Evolutionary conservation across 1,140 invertebrate genomes (phyloP).

Genomic region (Cardiocondyla obscurior): DNA sequence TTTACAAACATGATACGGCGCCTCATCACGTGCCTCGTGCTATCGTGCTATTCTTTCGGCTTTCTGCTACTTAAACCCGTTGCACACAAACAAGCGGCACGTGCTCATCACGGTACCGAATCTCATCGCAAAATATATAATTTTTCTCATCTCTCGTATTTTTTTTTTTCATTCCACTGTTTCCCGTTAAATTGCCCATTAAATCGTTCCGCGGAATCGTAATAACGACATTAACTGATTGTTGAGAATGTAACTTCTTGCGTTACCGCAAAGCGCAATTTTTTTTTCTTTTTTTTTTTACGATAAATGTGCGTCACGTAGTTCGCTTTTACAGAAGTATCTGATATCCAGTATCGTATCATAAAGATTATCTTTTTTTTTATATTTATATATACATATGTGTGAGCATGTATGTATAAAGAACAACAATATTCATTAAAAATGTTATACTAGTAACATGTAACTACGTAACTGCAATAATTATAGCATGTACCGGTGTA

Average conservation of each 20-base stretch:
- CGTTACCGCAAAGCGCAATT: background rate
- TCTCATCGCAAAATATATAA: background rate
- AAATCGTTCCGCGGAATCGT: background rate
- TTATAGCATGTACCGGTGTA: background rate
- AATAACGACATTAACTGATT: background rate
- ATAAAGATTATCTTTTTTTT: background rate
- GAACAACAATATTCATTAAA: constrained; percentile 1
- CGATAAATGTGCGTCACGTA: background rate
- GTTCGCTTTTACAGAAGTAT: background rate
- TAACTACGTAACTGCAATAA: background rate
- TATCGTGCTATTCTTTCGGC: constrained; percentile 4
- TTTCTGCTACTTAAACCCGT: background rate
- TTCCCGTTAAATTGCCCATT: background rate
- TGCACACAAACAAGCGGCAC: background rate
- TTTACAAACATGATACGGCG: background rate
- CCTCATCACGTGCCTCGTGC: constrained; percentile 3
- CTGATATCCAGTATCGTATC: background rate
- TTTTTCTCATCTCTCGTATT: background rate
- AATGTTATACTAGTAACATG: background rate
- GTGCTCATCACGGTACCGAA: background rate
- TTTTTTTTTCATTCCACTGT: background rate
- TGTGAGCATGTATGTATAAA: too few relatives aligned
- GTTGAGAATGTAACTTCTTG: background rate
- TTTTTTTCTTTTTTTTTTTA: too few relatives aligned
- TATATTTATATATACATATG: too few relatives aligned